These are phyloP conservation scores for Tauraco erythrolophus DNA, from an alignment of 2,113 vertebrate genomes.

Conservation along the genomic window DNA sequence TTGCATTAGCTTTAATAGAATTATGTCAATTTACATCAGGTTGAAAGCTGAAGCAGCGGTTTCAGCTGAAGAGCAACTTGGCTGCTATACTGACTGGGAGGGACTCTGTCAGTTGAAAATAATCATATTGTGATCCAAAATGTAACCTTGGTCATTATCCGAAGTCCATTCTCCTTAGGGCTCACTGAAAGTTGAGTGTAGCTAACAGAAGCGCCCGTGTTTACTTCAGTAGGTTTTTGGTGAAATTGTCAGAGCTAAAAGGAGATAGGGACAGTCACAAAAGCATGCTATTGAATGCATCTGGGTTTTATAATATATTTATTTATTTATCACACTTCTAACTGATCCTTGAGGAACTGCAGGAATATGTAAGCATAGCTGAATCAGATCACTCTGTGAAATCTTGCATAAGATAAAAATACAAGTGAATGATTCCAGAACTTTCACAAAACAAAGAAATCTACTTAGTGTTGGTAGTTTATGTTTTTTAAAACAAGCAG, in stretches of 20 bases:
- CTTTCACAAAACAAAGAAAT: background rate
- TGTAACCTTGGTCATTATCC: background rate
- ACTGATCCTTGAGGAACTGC: background rate
- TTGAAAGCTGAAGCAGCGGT: background rate
- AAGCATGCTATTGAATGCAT: background rate
- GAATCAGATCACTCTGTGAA: background rate
- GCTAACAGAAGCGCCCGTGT: fast-evolving
- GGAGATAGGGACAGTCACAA: background rate
- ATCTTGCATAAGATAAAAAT: background rate
- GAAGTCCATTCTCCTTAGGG: background rate
- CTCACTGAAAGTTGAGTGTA: background rate
- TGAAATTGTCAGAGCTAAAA: background rate
- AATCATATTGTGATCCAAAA: background rate
- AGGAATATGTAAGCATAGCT: background rate
- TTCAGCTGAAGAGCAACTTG: background rate
- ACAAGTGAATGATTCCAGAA: background rate
- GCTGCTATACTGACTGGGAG: background rate
- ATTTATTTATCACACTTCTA: background rate
- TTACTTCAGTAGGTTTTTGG: background rate
- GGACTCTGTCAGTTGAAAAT: background rate
- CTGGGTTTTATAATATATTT: too few relatives aligned
- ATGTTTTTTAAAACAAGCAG: background rate
- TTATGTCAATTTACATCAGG: background rate
- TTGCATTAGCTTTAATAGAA: background rate
- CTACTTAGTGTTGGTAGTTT: background rate